Base-by-base conservation (phyloP, 2,113 vertebrate species). In the Vicugna pacos region DNA sequence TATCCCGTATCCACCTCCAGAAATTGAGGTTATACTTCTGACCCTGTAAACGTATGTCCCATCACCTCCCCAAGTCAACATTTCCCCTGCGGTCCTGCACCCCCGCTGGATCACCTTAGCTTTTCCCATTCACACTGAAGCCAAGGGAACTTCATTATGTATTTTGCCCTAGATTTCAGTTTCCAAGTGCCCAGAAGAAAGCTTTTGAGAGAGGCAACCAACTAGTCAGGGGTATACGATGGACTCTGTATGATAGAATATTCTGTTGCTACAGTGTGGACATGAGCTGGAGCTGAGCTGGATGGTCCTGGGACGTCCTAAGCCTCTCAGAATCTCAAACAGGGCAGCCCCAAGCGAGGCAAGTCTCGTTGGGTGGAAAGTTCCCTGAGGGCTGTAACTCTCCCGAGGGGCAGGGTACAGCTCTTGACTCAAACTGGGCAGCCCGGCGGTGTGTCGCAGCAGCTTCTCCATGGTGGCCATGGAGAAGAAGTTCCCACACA, bases 361-460 rank as follows among this genome's bases (percentile, higher is more conserved):
- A n/a, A 70, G 19, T 42, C 2, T 85, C 26, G 28, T 15, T 5
- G 0, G 0, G 10, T 6, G 5, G 0, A 42, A 50, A 14, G 12
- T n/a, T 26, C 42, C 80, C 26, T 42, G 6, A 22, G 7, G 2
- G 0, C 16, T 4, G 20, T 50, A 73, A 72, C 32, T 67, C 30
- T 94, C 70, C n/a, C 42, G 60, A 14, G 80, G 85, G 11, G 6
- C 4, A 2, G 67, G 76, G 10, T 79, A 79, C 12, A 79, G 32
- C 52, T 79, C 76, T 26, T 56, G n/a, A 13, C 0, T 38, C 42
- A 90, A 42, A 4, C 8, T 16, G 58, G 1, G 5, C 20, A 54
- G 22, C 19, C 1, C 0, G 0, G 38, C 0, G 0, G 12, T 56
- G 42, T 65, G 52, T 7, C 6, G 0, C 16, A 76, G 28, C 26